These are phyloP conservation scores for Sebastes goodei DNA, from an alignment of 2,797 vertebrate genomes.

Conservation along the genomic window DNA sequence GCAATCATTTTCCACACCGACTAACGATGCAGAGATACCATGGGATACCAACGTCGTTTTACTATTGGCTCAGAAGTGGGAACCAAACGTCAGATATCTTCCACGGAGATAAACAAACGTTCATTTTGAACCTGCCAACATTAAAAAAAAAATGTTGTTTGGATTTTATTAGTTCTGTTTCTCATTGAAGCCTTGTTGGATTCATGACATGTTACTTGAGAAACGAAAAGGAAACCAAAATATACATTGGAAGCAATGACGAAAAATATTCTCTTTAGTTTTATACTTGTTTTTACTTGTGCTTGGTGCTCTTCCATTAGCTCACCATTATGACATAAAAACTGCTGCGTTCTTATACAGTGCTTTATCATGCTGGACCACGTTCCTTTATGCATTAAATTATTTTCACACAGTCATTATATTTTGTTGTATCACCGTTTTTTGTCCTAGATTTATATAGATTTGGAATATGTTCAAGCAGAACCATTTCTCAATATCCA, in stretches of 20 bases:
- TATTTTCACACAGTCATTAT: not conserved
- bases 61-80: too few relatives aligned
- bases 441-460: not conserved
- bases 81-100: too few relatives aligned
- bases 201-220: not conserved
- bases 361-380: not conserved
- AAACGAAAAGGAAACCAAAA: not conserved
- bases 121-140: too few relatives aligned
- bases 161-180: not conserved
- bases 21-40: too few relatives aligned
- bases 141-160: not conserved
- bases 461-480: not conserved
- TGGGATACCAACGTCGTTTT: too few relatives aligned
- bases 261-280: not conserved
- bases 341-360: not conserved
- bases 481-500: slow-evolving; percentile 7
- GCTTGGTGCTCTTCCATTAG: not conserved
- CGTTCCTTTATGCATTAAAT: not conserved
- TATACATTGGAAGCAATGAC: not conserved
- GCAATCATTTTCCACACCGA: too few relatives aligned
- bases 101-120: too few relatives aligned
- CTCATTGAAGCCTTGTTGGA: not conserved
- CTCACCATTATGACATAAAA: not conserved
- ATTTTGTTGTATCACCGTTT: not conserved
- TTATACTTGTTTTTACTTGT: not conserved